Percentiles rank a stretch among this genome's conserved stretches.
phyloP scores from a whole-genome alignment of 2,113 vertebrate genomes.

The Psittacus erithacus region DNA sequence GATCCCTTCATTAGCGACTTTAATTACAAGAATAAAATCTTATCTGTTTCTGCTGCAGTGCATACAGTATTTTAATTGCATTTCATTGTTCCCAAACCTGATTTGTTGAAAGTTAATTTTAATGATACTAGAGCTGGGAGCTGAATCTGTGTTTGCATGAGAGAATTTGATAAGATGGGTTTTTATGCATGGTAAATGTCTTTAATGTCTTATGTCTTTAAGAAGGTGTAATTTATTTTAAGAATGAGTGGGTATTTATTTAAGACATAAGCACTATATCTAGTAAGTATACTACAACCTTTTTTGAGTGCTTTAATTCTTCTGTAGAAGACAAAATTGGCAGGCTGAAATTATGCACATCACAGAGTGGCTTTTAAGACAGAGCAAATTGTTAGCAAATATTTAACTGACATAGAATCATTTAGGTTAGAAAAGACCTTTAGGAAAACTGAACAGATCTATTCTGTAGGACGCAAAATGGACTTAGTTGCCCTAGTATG shows the following conservation, averaged over 20 bases:
- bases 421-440: background rate
- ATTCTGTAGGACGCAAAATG: background rate
- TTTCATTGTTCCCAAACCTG: conserved; percentile 16
- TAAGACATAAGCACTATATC: background rate
- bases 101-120: conserved; percentile 56
- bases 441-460: background rate
- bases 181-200: background rate
- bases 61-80: conserved; percentile 44
- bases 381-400: background rate
- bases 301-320: background rate
- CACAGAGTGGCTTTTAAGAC: background rate
- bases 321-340: background rate
- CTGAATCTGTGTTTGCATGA: conserved; percentile 10
- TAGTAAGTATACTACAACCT: background rate
- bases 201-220: background rate
- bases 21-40: conserved; percentile 4
- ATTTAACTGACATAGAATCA: background rate
- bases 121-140: background rate
- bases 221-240: conserved; percentile 28
- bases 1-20: background rate
- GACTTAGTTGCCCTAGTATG: background rate
- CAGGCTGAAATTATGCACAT: background rate
- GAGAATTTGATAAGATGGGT: conserved; percentile 12
- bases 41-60: conserved; percentile 24
- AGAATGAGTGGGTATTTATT: conserved; percentile 16